These are phyloP conservation scores for Carpatolechia fugitivella DNA, from an alignment of 2,888 invertebrate genomes.

Conservation along the genomic window DNA sequence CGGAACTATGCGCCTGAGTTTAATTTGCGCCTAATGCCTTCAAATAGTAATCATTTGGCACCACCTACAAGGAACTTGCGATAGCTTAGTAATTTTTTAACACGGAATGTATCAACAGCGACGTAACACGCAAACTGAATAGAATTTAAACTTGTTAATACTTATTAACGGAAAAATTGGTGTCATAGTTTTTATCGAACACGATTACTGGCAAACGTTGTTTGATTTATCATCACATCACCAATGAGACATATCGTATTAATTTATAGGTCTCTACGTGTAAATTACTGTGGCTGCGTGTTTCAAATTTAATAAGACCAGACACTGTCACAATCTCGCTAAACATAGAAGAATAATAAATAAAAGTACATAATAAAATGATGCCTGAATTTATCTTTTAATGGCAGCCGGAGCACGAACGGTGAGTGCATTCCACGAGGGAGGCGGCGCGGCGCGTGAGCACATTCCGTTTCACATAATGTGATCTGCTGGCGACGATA, in stretches of 20 bases:
- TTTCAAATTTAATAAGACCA: background rate
- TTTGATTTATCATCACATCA: too few species aligned
- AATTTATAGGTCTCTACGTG: too few species aligned
- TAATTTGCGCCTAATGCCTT: slow-evolving; percentile 14
- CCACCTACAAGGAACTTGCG: slow-evolving; percentile 5
- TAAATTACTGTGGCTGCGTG: too few species aligned
- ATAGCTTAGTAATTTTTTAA: background rate
- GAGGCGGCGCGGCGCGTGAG: slow-evolving; percentile 57
- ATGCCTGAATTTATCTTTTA: background rate
- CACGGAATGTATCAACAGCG: background rate
- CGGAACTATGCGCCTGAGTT: slow-evolving; percentile 23
- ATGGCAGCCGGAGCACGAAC: slow-evolving; percentile 17
- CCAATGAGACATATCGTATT: too few species aligned
- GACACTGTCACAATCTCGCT: background rate
- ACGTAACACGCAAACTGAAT: background rate
- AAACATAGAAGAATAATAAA: background rate
- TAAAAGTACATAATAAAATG: background rate
- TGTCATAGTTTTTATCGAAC: too few species aligned
- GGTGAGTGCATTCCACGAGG: slow-evolving; percentile 54
- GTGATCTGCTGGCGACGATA: slow-evolving; percentile 33
- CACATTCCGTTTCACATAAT: slow-evolving; percentile 74
- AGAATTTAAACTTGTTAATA: background rate
- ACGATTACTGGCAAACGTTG: too few species aligned
- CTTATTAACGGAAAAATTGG: too few species aligned
- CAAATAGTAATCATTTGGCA: slow-evolving; percentile 21